Base-by-base conservation (phyloP, 2,888 invertebrate genomes). In the Deilephila elpenor region DNA sequence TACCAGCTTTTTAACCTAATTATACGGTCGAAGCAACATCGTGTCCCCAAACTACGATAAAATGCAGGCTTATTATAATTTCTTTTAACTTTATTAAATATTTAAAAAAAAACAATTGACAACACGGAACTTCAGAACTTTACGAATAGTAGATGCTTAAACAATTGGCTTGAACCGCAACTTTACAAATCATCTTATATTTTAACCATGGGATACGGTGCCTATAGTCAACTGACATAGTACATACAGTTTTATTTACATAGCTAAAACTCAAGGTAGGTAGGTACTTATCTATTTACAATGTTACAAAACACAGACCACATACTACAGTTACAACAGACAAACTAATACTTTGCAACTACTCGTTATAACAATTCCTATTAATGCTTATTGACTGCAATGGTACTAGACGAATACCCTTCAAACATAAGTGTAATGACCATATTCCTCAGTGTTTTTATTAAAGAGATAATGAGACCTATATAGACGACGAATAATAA, bases 381-480 rank as follows among this genome's bases (percentile, higher is more conserved):
- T 56, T 56, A n/a, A 56, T 56, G 56, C n/a, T n/a, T n/a, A n/a
- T 56, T 53, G 53, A n/a, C 56, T n/a, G 56, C n/a, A 56, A 56
- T n/a, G n/a, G n/a, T 56, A n/a, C 56, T 19, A 56, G 56, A 44
- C 14, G 14, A 17, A n/a, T 14, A 17, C 17, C 17, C 17, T 60
- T 17, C 17, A 29, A 20, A 29, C 17, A 60, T 25, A 60, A 60
- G 29, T 11, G 29, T 60, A 19, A n/a, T 64, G 34, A 11, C 34
- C 34, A 5, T 19, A 44, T 11, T 11, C 14, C 37, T 14, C 20
- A 64, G 1, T 29, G 60, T 44, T 56, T 56, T n/a, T 17, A 17
- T 56, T n/a, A 44, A 51, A 51, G 2, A 60, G 59, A 71, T 71
- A 71, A 71, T 70, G 59, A 59, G 51, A 67, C 67, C 34, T 72